Evolutionary conservation across 30 jellyfish, hydroid and myxozoan species (phyloP), one percentile per base, ranked within the genome.

Genomic region (Aurelia sp.): DNA sequence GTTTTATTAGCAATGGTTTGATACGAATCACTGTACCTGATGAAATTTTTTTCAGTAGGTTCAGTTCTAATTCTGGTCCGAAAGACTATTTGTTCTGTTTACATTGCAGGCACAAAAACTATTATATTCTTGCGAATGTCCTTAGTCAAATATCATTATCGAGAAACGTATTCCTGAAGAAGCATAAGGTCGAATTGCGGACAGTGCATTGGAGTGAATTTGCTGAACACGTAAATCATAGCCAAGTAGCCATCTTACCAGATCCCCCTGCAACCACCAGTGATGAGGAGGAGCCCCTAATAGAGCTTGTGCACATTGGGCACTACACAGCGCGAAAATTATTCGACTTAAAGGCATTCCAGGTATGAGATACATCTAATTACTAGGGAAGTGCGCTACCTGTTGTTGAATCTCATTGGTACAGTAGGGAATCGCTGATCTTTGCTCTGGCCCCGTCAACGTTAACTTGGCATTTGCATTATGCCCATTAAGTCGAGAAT

Each of bases 221-320:
- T 41, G 58, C 27, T 22, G 38, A 48, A 27, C 55, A 17, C 40
- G 30, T 86, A 7, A 17, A 41, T 12, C 63, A 86, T 15, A 73
- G 77, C 24, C 88, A 74, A 48, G 57, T 74, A 13, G n/a, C 83
- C 16, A 8, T 41, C 15, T n/a, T 51, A 18, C 83, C 89, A 6
- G 62, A 63, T 11, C 78, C 71, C 22, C 67, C 71, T 7, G 30
- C 88, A 9, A 8, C 80, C 4, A 7, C 67, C 6, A 41, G 19
- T 51, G 84, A 69, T 9, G 74, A 30, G 19, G 87, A 88, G 13
- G 80, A 74, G 44, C 70, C 87, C 4, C 41, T 63, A 47, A 61
- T 88, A 4, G 92, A 78, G 59, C 78, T 88, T 4, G 90, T 88
- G 11, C 92, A 88, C 63, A 35, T 88, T 40, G 97, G 97, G 63